Evolutionary conservation across 2,113 vertebrate genomes (phyloP), one percentile per base, ranked within the genome.

Genomic region (Colinus virginianus): DNA sequence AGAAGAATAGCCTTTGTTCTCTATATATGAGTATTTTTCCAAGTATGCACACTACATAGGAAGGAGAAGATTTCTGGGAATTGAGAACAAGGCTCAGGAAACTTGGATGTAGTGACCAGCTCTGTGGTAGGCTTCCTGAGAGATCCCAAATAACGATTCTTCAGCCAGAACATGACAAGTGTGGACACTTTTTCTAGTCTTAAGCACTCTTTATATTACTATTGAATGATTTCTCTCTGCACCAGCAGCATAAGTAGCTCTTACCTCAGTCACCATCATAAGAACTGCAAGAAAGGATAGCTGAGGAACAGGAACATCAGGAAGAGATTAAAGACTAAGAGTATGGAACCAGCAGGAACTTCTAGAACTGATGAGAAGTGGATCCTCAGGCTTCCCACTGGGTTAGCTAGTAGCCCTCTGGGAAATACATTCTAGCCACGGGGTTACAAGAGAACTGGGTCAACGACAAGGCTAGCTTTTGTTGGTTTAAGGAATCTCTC

Each of bases 381-480:
- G 17, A 13, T 5, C 7, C 43, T 71, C 20, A 25, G 38, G 36
- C 68, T 26, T 4, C 15, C 8, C 19, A 38, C 34, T 0, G 1
- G 28, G 77, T 32, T 38, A 32, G 30, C 9, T 70, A 58, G 40
- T 36, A 77, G 23, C 19, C 25, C 85, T 38, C 49, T 72, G n/a
- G 3, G 4, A 87, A 72, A 77, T 11, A 36, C 16, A 26, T 15
- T 64, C 20, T 66, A 42, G n/a, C 26, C 20, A 46, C 13, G 21
- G 18, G 8, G 8, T 30, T 22, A n/a, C 1, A 26, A 42, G 8
- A 26, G 40, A 87, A 34, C 6, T 34, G 17, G 30, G 14, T 34
- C 32, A 48, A 21, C 70, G 6, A 43, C 4, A 36, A 34, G 8
- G 20, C 6, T 11, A 49, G 23, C 2, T 68, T 22, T 76, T 72